Conservation (phyloP, 2,888 invertebrate genomes). For the Sarcophaga variegata region DNA sequence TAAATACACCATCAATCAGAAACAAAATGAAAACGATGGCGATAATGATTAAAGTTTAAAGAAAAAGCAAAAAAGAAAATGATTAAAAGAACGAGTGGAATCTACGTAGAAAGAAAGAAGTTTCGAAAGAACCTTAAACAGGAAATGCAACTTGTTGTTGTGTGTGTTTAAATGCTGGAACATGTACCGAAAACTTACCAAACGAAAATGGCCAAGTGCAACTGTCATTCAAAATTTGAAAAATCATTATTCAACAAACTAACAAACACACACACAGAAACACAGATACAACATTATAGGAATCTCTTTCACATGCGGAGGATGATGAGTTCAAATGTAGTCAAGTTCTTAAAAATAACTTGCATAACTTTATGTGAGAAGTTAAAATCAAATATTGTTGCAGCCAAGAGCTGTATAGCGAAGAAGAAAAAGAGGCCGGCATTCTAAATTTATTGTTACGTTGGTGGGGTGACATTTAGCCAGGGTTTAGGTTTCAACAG, state of each 20-base stretch:
- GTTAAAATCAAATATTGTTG: slow-evolving; percentile 33
- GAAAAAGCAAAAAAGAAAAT: slow-evolving; percentile 2
- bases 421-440: background rate
- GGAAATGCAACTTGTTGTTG: slow-evolving; percentile 20
- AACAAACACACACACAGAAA: slow-evolving; percentile 11
- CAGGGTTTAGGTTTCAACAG: too few species aligned
- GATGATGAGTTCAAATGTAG: background rate
- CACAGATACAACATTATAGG: background rate
- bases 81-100: background rate
- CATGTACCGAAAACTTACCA: slow-evolving; percentile 44
- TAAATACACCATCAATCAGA: slow-evolving; percentile 58
- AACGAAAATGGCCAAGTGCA: slow-evolving; percentile 44
- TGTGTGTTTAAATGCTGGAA: slow-evolving; percentile 17
- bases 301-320: background rate
- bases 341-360: slow-evolving; percentile 34
- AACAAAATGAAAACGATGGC: slow-evolving; percentile 31
- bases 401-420: background rate
- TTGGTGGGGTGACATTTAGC: background rate
- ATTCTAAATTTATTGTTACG: background rate
- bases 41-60: slow-evolving; percentile 30
- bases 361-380: slow-evolving; percentile 57
- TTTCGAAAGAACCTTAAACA: slow-evolving; percentile 22
- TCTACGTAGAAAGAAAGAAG: background rate
- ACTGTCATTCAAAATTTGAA: slow-evolving; percentile 61
- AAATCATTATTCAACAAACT: slow-evolving; percentile 49